Conservation (phyloP, 2,113 vertebrate species). For the Lepisosteus oculatus region DNA sequence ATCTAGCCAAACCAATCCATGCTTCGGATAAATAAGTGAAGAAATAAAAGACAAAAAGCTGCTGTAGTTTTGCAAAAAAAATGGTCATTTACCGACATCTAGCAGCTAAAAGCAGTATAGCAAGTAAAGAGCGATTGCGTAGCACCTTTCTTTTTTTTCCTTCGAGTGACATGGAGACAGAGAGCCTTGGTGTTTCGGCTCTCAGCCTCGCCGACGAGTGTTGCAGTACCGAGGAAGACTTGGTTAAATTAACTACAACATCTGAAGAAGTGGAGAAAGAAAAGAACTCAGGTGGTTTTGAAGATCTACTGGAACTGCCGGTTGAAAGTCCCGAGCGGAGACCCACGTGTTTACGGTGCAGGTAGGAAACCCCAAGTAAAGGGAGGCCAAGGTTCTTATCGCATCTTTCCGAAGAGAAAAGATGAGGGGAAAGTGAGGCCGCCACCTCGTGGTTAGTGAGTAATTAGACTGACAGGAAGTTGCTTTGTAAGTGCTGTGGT, state of each 20-base stretch:
- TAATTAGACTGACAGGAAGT: no score
- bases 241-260: background rate
- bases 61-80: no score
- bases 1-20: no score
- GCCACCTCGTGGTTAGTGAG: no score
- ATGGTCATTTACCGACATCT: no score
- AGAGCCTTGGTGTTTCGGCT: background rate
- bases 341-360: conserved; percentile 57
- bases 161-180: background rate
- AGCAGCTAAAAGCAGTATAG: no score
- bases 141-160: no score
- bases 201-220: background rate
- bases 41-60: no score
- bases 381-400: background rate
- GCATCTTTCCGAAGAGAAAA: background rate
- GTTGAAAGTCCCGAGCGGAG: conserved; percentile 52
- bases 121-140: no score
- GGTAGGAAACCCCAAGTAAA: conserved; percentile 38
- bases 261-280: conserved; percentile 3
- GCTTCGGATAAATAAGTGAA: no score
- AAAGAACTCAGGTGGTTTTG: conserved; percentile 14
- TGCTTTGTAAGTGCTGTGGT: no score
- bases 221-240: background rate
- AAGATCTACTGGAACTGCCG: conserved; percentile 53
- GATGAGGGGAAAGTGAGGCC: no score